Conservation (phyloP, 2,113 vertebrate species). For the Cyanistes caeruleus region DNA sequence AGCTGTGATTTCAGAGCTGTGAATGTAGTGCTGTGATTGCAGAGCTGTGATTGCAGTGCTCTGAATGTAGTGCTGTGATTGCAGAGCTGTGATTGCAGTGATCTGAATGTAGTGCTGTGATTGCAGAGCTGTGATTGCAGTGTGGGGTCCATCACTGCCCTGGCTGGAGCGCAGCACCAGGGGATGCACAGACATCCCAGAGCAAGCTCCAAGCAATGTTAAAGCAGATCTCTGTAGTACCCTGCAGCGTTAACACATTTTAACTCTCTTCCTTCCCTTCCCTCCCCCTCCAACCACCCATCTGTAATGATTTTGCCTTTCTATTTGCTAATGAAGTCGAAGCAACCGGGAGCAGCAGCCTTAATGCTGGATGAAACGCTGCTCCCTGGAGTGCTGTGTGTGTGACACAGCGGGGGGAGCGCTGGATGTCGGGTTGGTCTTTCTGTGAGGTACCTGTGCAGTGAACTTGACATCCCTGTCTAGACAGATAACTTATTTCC, state of each 20-base stretch:
- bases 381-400: not conserved
- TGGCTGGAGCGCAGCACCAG: rapidly evolving
- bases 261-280: conserved; percentile 13
- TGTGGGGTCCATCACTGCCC: rapidly evolving
- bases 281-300: not conserved
- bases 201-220: not conserved
- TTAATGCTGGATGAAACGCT: conserved; percentile 11
- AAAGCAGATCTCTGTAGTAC: not conserved
- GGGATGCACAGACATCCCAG: not conserved
- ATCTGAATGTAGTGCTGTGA: not conserved
- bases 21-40: not conserved
- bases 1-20: too few relatives aligned
- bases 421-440: not conserved
- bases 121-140: too few relatives aligned
- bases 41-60: too few relatives aligned
- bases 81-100: too few relatives aligned
- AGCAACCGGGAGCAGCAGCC: conserved; percentile 7
- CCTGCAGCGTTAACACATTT: not conserved
- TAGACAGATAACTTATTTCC: not conserved
- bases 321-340: conserved; percentile 45
- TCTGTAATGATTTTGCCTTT: not conserved
- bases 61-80: too few relatives aligned
- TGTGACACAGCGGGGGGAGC: not conserved
- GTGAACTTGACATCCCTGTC: not conserved
- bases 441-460: not conserved